Conservation (phyloP, 2,888 invertebrate genomes). For the Stegophylla sp. region DNA sequence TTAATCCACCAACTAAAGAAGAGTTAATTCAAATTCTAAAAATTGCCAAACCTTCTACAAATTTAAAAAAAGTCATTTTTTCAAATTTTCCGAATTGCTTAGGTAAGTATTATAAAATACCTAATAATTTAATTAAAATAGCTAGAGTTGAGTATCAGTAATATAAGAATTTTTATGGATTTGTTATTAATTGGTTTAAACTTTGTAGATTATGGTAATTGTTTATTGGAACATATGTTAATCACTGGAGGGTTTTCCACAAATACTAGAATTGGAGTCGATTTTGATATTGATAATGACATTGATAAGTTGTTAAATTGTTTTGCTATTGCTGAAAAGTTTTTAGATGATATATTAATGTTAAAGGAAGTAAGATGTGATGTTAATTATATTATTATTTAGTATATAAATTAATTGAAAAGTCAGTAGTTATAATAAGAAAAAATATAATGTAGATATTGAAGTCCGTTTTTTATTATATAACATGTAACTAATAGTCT, state of each 20-base stretch:
- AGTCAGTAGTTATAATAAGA: no score
- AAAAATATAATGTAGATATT: no score
- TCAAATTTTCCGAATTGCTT: conserved; percentile 67
- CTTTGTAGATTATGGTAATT: conserved; percentile 82
- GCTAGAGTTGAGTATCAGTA: background rate
- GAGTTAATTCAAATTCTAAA: conserved; percentile 70
- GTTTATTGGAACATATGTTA: conserved; percentile 90
- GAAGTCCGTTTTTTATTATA: no score
- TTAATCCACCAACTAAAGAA: conserved; percentile 69
- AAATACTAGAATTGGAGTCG: conserved; percentile 71
- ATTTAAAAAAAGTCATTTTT: conserved; percentile 81
- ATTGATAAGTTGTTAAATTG: conserved; percentile 72
- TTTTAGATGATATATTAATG: conserved; percentile 68
- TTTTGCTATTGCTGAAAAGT: conserved; percentile 73
- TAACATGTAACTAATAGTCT: no score
- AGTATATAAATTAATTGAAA: no score
- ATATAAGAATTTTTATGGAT: conserved; percentile 52
- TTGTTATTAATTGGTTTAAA: background rate
- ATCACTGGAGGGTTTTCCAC: conserved; percentile 73
- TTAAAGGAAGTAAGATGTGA: conserved; percentile 33
- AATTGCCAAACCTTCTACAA: conserved; percentile 76
- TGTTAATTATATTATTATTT: no score
- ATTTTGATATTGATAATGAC: conserved; percentile 72
- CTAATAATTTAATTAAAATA: background rate
- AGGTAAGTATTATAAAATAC: conserved; percentile 13